These are phyloP conservation scores for Premnoplex brunnescens DNA, from an alignment of 2,797 vertebrate genomes.

Conservation along the genomic window DNA sequence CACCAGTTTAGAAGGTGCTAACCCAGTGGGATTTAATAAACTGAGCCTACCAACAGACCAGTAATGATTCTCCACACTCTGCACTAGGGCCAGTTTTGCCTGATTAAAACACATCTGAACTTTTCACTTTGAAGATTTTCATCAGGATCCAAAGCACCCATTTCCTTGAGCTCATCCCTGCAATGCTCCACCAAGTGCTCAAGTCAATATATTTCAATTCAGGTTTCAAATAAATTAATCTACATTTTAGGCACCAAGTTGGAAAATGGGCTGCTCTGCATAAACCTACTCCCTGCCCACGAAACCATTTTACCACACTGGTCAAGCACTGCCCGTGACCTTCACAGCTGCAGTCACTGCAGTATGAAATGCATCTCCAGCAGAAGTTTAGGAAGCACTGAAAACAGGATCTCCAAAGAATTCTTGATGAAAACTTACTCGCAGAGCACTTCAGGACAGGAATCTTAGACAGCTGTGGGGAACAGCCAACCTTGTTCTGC, in stretches of 20 bases:
- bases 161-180: neutral
- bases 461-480: neutral
- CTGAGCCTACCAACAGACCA: neutral
- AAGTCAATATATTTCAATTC: neutral
- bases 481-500: neutral
- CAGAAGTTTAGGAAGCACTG: neutral
- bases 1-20: neutral
- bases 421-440: neutral
- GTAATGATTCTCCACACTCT: neutral
- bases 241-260: neutral
- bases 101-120: neutral
- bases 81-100: neutral
- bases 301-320: neutral
- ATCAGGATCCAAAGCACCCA: neutral
- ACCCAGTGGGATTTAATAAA: neutral
- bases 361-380: neutral
- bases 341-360: neutral
- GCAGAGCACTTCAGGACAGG: neutral
- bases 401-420: neutral
- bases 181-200: neutral
- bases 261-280: neutral
- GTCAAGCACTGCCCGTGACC: neutral
- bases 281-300: neutral
- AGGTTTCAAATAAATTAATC: neutral
- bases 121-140: neutral